A percentile compares a stretch with the other conserved stretches of the same genome.
Conservation (phyloP, 2,113 vertebrate genomes). For the Pelecanoides urinatrix region DNA sequence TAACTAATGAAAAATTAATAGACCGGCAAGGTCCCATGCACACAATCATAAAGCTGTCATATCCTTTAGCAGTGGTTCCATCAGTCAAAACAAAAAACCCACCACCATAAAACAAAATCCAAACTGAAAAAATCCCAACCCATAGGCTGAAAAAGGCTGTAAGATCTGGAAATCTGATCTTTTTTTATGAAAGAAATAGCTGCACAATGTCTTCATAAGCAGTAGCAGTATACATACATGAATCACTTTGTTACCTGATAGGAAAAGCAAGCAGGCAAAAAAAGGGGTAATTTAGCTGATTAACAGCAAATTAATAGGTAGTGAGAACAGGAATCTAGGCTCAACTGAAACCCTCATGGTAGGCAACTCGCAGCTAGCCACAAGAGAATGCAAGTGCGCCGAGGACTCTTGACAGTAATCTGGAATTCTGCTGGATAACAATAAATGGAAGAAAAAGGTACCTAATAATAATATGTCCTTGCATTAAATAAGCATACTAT, state of each 20-base stretch:
- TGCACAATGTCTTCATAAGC: not conserved
- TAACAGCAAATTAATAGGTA: not conserved
- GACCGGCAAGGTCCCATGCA: not conserved
- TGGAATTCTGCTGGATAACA: not conserved
- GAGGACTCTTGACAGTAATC: not conserved
- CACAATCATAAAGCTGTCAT: not conserved
- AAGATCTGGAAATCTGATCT: not conserved
- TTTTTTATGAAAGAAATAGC: not conserved
- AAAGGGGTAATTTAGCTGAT: not conserved
- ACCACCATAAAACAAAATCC: not conserved
- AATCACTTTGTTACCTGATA: not conserved
- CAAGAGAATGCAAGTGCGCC: not conserved
- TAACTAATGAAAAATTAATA: not conserved
- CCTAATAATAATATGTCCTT: not conserved
- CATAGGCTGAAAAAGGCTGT: not conserved
- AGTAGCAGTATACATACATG: not conserved
- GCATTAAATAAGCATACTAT: not conserved
- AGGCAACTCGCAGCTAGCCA: not conserved
- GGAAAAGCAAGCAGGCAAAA: not conserved
- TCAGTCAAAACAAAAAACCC: not conserved
- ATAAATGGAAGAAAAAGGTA: not conserved
- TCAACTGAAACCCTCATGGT: not conserved
- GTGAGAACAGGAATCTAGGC: not conserved
- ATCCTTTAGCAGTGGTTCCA: not conserved
- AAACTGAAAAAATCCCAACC: not conserved